Base-by-base conservation (phyloP, 2,797 vertebrate genomes). In the Dallia pectoralis region DNA sequence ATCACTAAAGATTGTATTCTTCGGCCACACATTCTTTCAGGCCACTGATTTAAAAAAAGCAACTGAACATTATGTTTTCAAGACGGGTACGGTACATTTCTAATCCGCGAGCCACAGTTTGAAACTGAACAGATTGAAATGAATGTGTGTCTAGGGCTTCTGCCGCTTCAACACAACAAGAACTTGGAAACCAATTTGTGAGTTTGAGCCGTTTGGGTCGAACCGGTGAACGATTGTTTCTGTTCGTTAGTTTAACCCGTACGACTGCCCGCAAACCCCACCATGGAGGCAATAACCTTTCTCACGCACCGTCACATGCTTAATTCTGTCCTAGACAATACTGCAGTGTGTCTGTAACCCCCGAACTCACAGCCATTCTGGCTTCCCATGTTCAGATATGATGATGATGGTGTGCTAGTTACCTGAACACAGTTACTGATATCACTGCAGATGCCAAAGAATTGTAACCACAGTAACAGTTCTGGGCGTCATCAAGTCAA, bases 391-490 rank as follows among this genome's bases (percentile, higher is more conserved):
- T 27, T 22, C 4, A 44, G 9, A 47, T 16, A 33, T 29, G 53
- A 59, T 22, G 53, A 22, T 22, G 33, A 40, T 22, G 33, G 22
- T 18, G 33, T 67, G 22, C 66, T 69, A 66, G 73, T 65, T n/a
- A 72, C 68, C 53, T 74, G 76, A 72, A 71, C 79, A 83, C 72
- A 77, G 70, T 79, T 72, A 53, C 51, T 61, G 77, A 65, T 72
- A 53, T 74, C 61, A 68, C 64, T 76, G 66, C 71, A 75, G 76
- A 74, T 80, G 80, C 79, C 67, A 33, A 70, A 73, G 71, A 70
- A 51, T 51, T 49, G 80, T 80, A 84, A 75, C 82, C 80, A 82
- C 71, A 79, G 82, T 69, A 84, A 80, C 80, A 15, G 22, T n/a
- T 18, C 77, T 71, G 68, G 77, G 32, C 59, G 51, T 69, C 74